These are phyloP conservation scores for Scomber scombrus DNA, from an alignment of 2,113 vertebrate species.

Conservation along the genomic window DNA sequence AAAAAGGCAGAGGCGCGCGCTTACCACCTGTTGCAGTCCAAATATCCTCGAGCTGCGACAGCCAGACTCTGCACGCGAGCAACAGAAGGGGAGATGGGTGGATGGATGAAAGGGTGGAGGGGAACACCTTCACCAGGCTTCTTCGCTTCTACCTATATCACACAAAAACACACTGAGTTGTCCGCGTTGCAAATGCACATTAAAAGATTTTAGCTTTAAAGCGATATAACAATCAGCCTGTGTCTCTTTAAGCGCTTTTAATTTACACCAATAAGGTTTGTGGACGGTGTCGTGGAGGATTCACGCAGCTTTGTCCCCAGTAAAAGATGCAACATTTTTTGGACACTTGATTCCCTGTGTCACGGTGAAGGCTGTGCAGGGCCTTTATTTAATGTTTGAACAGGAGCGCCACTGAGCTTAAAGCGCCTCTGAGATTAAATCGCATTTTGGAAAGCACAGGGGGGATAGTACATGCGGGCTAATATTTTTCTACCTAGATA, in stretches of 20 bases:
- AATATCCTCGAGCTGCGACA: constrained; percentile 74
- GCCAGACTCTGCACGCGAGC: constrained; percentile 72
- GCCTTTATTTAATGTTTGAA: constrained; percentile 64
- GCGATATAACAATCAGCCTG: background rate
- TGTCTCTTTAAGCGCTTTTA: background rate
- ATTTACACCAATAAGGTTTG: background rate
- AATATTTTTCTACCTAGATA: constrained; percentile 54
- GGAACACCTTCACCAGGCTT: constrained; percentile 39
- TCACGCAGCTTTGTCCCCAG: background rate
- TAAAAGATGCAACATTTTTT: constrained; percentile 23
- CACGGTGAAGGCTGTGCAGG: background rate
- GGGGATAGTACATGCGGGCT: constrained; percentile 40
- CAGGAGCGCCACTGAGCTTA: constrained; percentile 34
- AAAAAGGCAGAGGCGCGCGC: constrained; percentile 73
- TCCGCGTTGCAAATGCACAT: background rate
- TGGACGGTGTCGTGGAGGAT: background rate
- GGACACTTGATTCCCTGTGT: constrained; percentile 29
- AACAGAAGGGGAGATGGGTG: constrained; percentile 57
- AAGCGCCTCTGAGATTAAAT: constrained; percentile 59
- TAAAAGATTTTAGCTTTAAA: too few species aligned
- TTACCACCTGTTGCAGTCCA: constrained; percentile 87
- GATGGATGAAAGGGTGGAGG: constrained; percentile 22
- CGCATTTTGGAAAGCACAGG: constrained; percentile 52
- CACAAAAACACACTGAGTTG: constrained; percentile 53
- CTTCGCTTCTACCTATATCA: constrained; percentile 24